Base-by-base conservation (phyloP, 2,113 vertebrate species). In the Dermatemys mawii region DNA sequence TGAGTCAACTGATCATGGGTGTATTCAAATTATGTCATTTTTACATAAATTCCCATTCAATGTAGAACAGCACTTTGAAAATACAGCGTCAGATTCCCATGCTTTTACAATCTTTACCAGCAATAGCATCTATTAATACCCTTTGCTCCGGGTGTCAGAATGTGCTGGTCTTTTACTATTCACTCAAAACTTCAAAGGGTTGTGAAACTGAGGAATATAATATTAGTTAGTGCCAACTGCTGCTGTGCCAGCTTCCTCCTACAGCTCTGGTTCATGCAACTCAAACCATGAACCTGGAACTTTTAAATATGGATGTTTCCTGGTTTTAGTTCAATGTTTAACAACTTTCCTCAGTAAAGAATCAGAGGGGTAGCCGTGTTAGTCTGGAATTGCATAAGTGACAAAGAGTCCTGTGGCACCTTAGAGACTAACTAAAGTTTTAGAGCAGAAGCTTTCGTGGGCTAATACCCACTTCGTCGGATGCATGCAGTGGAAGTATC, bases 21-120 rank as follows among this genome's bases (percentile, higher is more conserved):
- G 16, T 67, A n/a, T 67, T 67, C 35, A n/a, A n/a, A 67, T 16
- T 21, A 60, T 2, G 1, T 2, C 51, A 35, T 76, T 54, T 67
- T 78, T 50, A 67, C 27, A 60, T 1, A 79, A 51, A 8, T 55
- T 63, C 90, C 24, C 63, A 41, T 29, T 27, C 24, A 82, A 21
- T n/a, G 86, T 0, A 53, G 5, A 75, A 53, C 19, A 85, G 0
- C n/a, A 73, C 38, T 88, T 75, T 41, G 50, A 26, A 0, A 84
- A 55, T 38, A 1, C 1, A 49, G n/a, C 27, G 53, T 55, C 24
- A 76, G 24, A 32, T 6, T 12, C 17, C 29, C 78, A 24, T 3
- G 9, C 17, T 10, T 57, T 82, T 35, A 49, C 6, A 84, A 41
- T 55, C 79, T 80, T 38, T 46, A 53, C n/a, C 27, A 78, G 29